Evolutionary conservation across 37 sponge, comb jelly and placozoan species (phyloP), one percentile per base, ranked within the genome.

Genomic region (Amphimedon queenslandica): DNA sequence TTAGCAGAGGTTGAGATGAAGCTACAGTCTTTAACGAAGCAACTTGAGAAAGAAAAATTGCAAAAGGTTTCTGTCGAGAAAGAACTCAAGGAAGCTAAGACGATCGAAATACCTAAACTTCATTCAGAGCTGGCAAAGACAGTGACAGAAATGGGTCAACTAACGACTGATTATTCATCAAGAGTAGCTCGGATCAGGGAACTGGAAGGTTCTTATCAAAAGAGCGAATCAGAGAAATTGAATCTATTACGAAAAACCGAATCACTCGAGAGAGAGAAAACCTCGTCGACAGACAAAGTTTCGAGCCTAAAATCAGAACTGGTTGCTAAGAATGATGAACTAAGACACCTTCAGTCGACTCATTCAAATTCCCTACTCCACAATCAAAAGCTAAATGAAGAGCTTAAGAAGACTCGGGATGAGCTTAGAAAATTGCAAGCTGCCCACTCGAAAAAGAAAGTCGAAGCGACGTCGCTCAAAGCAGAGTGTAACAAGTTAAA

Each of bases 21-120:
- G 11, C 3, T 41, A 27, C 28, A 2, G 5, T 6, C 42, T 34
- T 39, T 39, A 35, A 6, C 40, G 20, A 24, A 8, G 30, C 31
- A 61, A 32, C 60, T 81, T 23, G 75, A 81, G 21, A 60, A 23
- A 0, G 63, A 42, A 42, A 80, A 47, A 23, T 71, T 57, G 41
- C 36, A 66, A 42, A 69, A 55, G 37, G 30, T 31, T 28, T 25
- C 13, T 32, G 20, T 29, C 4, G 72, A 55, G 34, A 2, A 18
- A 29, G 57, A 51, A 51, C 25, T 32, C n/a, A 24, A 69, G 42
- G 42, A 37, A 25, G 21, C 28, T 4, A 37, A 66, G n/a, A 13
- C 10, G 5, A 18, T 23, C n/a, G 37, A 63, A 51, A 21, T 76
- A 55, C 28, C 76, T 2, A 29, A 63, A 24, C 66, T 73, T 23